Percentiles rank a stretch among this genome's conserved stretches.
phyloP scores from a whole-genome alignment of 92 coral and sea anemone genomes.

The Anthopleura xanthogrammica region DNA sequence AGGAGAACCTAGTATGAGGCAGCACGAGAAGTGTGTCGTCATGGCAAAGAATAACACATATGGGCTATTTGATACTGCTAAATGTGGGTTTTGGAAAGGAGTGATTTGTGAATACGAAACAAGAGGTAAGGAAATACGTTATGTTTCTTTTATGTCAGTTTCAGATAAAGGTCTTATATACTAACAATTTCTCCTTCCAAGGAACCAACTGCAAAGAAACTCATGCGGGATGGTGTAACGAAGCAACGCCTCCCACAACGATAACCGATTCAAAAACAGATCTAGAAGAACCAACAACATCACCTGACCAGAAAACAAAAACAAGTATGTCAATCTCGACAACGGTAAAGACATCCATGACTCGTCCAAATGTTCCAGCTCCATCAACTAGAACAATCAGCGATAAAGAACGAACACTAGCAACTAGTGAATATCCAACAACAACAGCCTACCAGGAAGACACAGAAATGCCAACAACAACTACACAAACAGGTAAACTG shows the following conservation, averaged over 20 bases:
- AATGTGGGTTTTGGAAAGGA: background rate
- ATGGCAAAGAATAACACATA: background rate
- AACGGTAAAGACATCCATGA: background rate
- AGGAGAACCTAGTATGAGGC: background rate
- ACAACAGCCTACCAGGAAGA: background rate
- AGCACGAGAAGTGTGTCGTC: background rate
- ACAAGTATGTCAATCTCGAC: background rate
- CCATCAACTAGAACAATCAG: background rate
- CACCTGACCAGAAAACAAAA: background rate
- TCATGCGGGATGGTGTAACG: background rate
- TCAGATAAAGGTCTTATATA: background rate
- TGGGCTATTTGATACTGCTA: background rate
- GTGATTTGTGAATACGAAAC: background rate
- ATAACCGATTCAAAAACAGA: background rate
- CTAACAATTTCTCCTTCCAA: background rate
- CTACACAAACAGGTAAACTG: background rate
- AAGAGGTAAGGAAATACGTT: background rate
- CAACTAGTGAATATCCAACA: background rate
- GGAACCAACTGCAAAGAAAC: background rate
- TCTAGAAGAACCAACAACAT: too few species aligned
- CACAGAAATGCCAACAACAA: background rate
- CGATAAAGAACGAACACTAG: background rate
- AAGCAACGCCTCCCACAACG: background rate
- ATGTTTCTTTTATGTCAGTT: background rate
- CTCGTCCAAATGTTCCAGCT: background rate